A percentile compares a stretch with the other conserved stretches of the same genome.
Conservation (phyloP, 2,113 vertebrate genomes). For the Zingel zingel region DNA sequence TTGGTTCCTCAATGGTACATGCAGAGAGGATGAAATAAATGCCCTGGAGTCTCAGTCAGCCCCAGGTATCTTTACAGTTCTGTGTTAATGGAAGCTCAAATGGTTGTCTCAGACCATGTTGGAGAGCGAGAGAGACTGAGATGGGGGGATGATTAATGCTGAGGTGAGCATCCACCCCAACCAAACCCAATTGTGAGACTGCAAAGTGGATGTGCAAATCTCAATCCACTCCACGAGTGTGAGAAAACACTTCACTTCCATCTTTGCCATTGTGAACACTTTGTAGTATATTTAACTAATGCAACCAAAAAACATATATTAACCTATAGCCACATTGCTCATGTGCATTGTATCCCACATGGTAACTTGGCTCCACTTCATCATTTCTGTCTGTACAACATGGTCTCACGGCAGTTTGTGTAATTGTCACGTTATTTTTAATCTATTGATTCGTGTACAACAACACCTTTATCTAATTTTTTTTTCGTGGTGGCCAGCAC, state of each 20-base stretch:
- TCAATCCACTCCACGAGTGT: slow-evolving; percentile 10
- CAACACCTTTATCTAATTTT: too few relatives aligned
- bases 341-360: neutral
- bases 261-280: slow-evolving; percentile 8
- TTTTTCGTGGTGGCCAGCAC: too few relatives aligned
- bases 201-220: slow-evolving; percentile 21
- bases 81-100: slow-evolving; percentile 68
- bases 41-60: slow-evolving; percentile 47
- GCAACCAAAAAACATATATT: neutral
- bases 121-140: slow-evolving; percentile 21
- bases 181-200: slow-evolving; percentile 25
- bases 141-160: slow-evolving; percentile 15
- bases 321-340: neutral
- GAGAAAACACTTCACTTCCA: slow-evolving; percentile 28
- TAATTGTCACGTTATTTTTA: too few relatives aligned
- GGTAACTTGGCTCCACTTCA: neutral
- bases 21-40: slow-evolving; percentile 67
- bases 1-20: slow-evolving; percentile 51
- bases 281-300: neutral
- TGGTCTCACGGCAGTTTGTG: too few relatives aligned
- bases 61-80: slow-evolving; percentile 49
- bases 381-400: neutral
- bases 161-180: slow-evolving; percentile 27
- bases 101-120: slow-evolving; percentile 48
- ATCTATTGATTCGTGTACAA: too few relatives aligned